Conservation (phyloP, 2,113 vertebrate genomes). For the Forbesichthys agassizii region DNA sequence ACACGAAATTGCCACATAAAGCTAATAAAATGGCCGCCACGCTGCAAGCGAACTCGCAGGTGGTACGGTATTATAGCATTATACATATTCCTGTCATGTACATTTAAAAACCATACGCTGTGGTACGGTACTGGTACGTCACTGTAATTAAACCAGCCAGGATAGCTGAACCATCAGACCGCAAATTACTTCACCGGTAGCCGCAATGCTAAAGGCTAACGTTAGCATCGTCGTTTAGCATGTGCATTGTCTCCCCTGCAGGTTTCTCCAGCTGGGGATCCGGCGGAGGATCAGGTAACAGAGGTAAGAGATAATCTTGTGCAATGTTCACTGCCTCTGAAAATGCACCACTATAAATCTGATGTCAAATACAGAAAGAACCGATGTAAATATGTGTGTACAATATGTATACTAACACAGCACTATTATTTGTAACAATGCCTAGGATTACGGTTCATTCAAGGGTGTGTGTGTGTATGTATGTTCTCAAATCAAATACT, state of each 20-base stretch:
- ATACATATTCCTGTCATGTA: neutral
- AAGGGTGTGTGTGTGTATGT: too few relatives aligned
- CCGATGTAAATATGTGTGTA: too few relatives aligned
- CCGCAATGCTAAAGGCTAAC: neutral
- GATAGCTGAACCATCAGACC: too few relatives aligned
- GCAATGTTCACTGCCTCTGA: too few relatives aligned
- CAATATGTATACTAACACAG: too few relatives aligned
- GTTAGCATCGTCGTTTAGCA: neutral
- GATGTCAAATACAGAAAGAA: too few relatives aligned
- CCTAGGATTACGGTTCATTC: too few relatives aligned
- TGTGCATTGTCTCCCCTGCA: slow-evolving; percentile 15
- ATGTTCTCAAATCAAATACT: too few relatives aligned
- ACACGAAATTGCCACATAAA: slow-evolving; percentile 7
- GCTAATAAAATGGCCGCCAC: slow-evolving; percentile 61
- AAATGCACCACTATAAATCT: too few relatives aligned
- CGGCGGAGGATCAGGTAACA: slow-evolving; percentile 64
- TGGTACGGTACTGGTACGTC: neutral
- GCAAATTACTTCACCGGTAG: neutral
- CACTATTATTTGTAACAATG: too few relatives aligned
- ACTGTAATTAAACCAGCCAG: neutral
- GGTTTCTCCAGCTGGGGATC: slow-evolving; percentile 76
- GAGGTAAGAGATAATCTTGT: slow-evolving; percentile 59
- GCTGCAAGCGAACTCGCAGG: neutral
- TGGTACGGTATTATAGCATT: neutral
- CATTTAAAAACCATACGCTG: neutral